Percentiles rank a stretch among this genome's conserved stretches.
These are phyloP conservation scores for Bursaphelenchus okinawaensis DNA, from an alignment of 2,888 invertebrate genomes.

Conservation along the genomic window DNA sequence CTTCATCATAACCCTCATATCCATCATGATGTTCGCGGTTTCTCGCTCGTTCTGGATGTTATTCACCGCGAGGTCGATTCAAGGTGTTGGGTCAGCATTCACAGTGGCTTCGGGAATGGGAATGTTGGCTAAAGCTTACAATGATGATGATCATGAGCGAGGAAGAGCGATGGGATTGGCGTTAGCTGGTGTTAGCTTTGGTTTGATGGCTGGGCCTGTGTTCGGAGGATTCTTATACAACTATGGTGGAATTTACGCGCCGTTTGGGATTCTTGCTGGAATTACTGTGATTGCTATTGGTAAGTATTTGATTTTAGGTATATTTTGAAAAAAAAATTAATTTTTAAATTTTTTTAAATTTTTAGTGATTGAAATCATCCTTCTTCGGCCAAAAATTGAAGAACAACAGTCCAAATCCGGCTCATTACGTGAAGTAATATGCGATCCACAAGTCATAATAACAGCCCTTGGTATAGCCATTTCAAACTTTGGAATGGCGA, in stretches of 20 bases:
- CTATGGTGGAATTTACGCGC: not conserved
- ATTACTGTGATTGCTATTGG: not conserved
- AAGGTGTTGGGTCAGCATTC: not conserved
- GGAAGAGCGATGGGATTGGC: not conserved
- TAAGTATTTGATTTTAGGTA: not conserved
- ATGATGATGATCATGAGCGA: not conserved
- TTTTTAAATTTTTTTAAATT: not conserved
- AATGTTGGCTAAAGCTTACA: not conserved
- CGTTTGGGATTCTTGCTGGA: not conserved
- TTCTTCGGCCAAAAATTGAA: not conserved
- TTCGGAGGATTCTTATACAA: not conserved
- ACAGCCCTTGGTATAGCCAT: not conserved
- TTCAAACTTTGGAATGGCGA: not conserved
- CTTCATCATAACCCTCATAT: not conserved
- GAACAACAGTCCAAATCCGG: not conserved
- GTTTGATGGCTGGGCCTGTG: not conserved
- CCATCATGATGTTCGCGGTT: not conserved
- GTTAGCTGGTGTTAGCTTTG: not conserved
- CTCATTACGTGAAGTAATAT: not conserved
- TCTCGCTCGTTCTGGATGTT: not conserved
- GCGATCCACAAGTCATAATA: not conserved
- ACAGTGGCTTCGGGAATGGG: not conserved
- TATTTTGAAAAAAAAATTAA: not conserved
- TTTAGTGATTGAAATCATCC: not conserved
- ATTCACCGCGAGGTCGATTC: not conserved